Evolutionary conservation across 2,888 invertebrate species (phyloP), one percentile per base, ranked within the genome.

Genomic region (Xestia sexstrigata): DNA sequence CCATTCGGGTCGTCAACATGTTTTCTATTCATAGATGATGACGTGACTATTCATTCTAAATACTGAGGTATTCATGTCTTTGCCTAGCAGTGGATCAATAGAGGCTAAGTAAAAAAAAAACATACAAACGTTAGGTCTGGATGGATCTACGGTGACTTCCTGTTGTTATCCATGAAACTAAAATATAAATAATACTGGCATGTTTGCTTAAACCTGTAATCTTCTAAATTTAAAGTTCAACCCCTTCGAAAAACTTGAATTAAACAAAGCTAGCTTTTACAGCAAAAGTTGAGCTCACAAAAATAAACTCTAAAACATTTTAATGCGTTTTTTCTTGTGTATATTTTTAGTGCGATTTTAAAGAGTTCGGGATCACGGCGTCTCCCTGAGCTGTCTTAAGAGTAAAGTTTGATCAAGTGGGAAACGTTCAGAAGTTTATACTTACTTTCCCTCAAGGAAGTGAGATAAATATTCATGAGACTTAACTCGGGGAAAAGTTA

Each of bases 401-500:
- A 94, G 91, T 93, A 93, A 96, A 96, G 95, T 96, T 95, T 95
- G 95, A 96, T 96, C 95, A 95, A 96, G 95, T 95, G 94, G 93
- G 94, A 95, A 94, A 94, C 93, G 93, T 94, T 94, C 92, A 93
- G 93, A 95, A 96, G 94, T 96, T 96, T 94, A 91, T 91, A 93
- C 92, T 94, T 91, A 88, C 87, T 88, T 85, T 77, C 93, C 95
- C 93, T 89, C 92, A 93, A 55, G 94, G 93, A 94, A 92, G 89
- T 89, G 92, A 94, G 94, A 96, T 96, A 95, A 96, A 96, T 96
- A 96, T 96, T 96, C 96, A 96, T 96, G 95, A 95, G 95, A 88
- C 91, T 94, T 94, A 95, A 95, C 95, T 95, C 91, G 89, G 85
- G 78, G 92, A 93, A 95, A 96, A 96, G 94, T 96, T 96, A 95